Evolutionary conservation across 1,140 invertebrate genomes (phyloP).

Genomic region (Ostrea denselamellosa): DNA sequence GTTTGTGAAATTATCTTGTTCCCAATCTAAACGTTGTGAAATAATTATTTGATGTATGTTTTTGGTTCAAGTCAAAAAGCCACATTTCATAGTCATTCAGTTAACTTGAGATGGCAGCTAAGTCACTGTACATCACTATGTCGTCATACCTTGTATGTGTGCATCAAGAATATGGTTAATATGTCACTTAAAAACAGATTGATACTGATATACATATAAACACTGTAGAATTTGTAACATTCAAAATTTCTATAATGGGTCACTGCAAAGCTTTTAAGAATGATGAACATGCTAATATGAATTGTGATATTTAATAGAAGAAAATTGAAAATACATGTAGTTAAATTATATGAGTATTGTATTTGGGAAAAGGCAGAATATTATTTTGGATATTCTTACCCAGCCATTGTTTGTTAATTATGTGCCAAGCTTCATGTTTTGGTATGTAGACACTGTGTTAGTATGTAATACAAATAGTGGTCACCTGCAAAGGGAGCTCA

Average conservation of each 20-base stretch:
- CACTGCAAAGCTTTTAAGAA: background rate
- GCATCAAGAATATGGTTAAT: background rate
- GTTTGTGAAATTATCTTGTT: background rate
- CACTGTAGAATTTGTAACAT: background rate
- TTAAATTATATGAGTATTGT: background rate
- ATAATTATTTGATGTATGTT: background rate
- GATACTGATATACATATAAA: background rate
- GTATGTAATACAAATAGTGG: background rate
- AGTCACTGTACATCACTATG: background rate
- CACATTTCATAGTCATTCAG: background rate
- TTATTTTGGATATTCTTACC: background rate
- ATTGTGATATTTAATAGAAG: background rate
- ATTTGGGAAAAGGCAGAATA: background rate
- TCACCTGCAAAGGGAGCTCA: background rate
- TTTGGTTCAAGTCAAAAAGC: background rate
- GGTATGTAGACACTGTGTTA: slow-evolving; percentile 6
- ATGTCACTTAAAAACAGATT: background rate
- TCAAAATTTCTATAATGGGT: background rate
- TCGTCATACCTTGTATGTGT: background rate
- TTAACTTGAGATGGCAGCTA: slow-evolving; percentile 20
- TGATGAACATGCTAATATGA: background rate
- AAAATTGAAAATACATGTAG: background rate
- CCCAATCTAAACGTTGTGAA: background rate
- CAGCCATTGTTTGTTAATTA: slow-evolving; percentile 8
- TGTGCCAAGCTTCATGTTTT: slow-evolving; percentile 26